Percentiles rank a stretch among this genome's conserved stretches.
phyloP scores from a whole-genome alignment of 2,113 vertebrate genomes.

The Pungitius pungitius region DNA sequence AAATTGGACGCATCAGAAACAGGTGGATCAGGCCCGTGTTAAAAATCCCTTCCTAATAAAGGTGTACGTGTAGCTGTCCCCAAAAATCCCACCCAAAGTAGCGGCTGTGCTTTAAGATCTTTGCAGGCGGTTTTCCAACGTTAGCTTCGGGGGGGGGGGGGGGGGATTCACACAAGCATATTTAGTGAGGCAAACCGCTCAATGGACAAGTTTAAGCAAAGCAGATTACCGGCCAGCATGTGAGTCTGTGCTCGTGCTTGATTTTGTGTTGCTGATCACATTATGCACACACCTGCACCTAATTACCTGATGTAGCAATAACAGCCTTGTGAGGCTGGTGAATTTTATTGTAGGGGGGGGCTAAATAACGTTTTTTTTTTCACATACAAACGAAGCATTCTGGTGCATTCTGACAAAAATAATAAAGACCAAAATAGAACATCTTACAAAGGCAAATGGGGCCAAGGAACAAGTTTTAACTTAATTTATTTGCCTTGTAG shows the following conservation, averaged over 20 bases:
- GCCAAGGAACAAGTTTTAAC: no score
- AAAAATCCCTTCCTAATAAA: background rate
- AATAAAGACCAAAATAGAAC: no score
- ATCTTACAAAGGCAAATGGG: no score
- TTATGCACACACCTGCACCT: background rate
- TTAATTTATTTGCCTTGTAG: no score
- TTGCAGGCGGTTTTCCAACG: constrained; percentile 13
- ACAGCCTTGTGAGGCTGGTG: no score
- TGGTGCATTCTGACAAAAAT: no score
- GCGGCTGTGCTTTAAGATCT: background rate
- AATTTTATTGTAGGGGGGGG: no score
- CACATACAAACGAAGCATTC: no score
- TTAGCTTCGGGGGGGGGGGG: background rate
- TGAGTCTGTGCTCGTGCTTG: background rate
- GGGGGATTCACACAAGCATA: constrained; percentile 5
- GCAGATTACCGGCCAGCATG: constrained; percentile 15
- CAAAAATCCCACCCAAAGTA: constrained; percentile 19
- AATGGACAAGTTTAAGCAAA: background rate
- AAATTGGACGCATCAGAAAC: background rate
- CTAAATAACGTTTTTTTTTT: no score
- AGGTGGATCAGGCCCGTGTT: background rate
- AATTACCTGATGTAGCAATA: background rate
- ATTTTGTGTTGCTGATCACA: background rate
- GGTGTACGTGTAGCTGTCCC: background rate
- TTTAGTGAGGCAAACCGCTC: constrained; percentile 47